These are phyloP conservation scores for Tolmerus cingulatus DNA, from an alignment of 2,888 invertebrate species.

Conservation along the genomic window DNA sequence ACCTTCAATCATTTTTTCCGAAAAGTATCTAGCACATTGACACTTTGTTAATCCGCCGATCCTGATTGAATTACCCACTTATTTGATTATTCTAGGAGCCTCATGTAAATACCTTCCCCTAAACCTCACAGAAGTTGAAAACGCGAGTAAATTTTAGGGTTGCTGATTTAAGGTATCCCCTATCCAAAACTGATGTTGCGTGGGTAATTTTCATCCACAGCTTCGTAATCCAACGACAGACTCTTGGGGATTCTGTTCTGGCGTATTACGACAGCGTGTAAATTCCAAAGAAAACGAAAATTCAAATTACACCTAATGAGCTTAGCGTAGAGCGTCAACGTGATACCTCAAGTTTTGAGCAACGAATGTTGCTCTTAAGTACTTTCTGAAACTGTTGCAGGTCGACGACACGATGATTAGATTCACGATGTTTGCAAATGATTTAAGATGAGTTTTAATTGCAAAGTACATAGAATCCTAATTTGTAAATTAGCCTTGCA, in stretches of 20 bases:
- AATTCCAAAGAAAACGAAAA: not conserved
- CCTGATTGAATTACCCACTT: not conserved
- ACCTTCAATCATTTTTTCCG: not conserved
- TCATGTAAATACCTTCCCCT: not conserved
- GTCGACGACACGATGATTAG: not conserved
- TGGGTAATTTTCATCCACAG: not conserved
- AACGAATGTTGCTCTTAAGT: not conserved
- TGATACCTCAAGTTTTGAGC: not conserved
- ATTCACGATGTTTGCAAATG: not conserved
- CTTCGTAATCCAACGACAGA: not conserved
- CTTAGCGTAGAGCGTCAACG: not conserved
- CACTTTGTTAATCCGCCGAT: not conserved
- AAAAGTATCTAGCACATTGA: not conserved
- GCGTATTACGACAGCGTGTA: not conserved
- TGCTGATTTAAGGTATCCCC: not conserved
- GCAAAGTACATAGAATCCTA: not conserved
- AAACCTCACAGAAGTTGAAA: not conserved
- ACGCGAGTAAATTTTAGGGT: not conserved
- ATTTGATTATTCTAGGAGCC: not conserved
- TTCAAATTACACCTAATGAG: not conserved
- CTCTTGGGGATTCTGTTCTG: not conserved
- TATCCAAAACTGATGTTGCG: not conserved
- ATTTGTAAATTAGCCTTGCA: not conserved
- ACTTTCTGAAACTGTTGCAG: not conserved
- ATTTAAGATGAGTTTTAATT: not conserved